Evolutionary conservation across 2,113 vertebrate genomes (phyloP).

Genomic region (Nannospalax galili): DNA sequence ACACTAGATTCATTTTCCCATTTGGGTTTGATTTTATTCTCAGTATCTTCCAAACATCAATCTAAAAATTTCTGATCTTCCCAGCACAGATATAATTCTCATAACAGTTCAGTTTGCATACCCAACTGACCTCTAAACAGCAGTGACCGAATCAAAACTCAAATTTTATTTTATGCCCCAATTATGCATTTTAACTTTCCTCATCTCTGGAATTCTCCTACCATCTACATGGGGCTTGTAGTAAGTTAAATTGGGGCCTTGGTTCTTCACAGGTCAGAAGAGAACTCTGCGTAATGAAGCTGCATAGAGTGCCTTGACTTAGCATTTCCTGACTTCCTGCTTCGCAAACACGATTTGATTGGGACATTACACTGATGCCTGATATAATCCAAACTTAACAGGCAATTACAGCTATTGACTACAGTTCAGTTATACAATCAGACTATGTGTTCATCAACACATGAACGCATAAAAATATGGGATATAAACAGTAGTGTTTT

Average conservation of each 20-base stretch:
- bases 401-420: neutral
- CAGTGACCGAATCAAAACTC: neutral
- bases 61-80: neutral
- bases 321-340: neutral
- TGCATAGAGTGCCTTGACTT: neutral
- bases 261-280: neutral
- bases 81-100: neutral
- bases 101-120: neutral
- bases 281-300: too few species aligned
- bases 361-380: neutral
- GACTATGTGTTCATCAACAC: neutral
- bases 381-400: neutral
- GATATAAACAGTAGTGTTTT: neutral
- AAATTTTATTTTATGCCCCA: neutral
- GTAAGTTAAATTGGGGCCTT: neutral
- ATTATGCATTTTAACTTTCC: neutral
- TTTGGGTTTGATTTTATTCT: neutral
- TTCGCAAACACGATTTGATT: neutral
- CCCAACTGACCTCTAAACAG: neutral
- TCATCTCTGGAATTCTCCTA: neutral
- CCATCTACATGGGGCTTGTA: neutral
- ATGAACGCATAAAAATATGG: neutral
- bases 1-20: neutral
- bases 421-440: neutral
- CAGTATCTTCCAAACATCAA: neutral